Evolutionary conservation across 2,888 invertebrate species (phyloP).

Genomic region (Aelia acuminata): DNA sequence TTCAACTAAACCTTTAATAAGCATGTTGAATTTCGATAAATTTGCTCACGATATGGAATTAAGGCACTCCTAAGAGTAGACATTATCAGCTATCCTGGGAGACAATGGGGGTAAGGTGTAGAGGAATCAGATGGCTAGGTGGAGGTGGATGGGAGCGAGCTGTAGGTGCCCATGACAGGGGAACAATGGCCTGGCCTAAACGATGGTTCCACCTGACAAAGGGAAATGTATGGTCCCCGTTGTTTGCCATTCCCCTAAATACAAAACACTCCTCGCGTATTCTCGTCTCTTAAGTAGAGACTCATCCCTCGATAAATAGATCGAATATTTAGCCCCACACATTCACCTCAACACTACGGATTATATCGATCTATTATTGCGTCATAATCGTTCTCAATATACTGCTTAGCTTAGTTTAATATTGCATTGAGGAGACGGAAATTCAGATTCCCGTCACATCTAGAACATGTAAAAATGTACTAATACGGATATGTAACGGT

Average conservation of each 20-base stretch:
- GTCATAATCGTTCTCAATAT: too few relatives aligned
- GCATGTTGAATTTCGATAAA: background rate
- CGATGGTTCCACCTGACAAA: conserved; percentile 34
- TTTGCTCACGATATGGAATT: background rate
- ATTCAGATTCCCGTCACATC: too few relatives aligned
- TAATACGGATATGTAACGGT: too few relatives aligned
- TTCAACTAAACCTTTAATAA: background rate
- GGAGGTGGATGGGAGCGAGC: background rate
- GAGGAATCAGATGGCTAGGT: conserved; percentile 28
- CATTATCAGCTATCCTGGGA: background rate
- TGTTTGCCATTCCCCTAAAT: conserved; percentile 43
- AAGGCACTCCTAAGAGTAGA: background rate
- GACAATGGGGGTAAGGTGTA: conserved; percentile 21
- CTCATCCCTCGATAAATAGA: conserved; percentile 1
- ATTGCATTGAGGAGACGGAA: too few relatives aligned
- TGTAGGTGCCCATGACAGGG: conserved; percentile 21
- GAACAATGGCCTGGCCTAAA: conserved; percentile 21
- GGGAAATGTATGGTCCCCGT: conserved; percentile 42
- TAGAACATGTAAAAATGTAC: too few relatives aligned
- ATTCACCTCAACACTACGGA: background rate
- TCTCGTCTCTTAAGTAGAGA: conserved; percentile 4
- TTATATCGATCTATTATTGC: too few relatives aligned
- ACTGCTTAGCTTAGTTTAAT: too few relatives aligned
- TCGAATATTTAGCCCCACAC: background rate
- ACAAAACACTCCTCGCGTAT: conserved; percentile 43